A percentile compares a stretch with the other conserved stretches of the same genome.
Evolutionary conservation across 2,888 invertebrate genomes (phyloP).

Genomic region (Sinopyrophorus schimmeli): DNA sequence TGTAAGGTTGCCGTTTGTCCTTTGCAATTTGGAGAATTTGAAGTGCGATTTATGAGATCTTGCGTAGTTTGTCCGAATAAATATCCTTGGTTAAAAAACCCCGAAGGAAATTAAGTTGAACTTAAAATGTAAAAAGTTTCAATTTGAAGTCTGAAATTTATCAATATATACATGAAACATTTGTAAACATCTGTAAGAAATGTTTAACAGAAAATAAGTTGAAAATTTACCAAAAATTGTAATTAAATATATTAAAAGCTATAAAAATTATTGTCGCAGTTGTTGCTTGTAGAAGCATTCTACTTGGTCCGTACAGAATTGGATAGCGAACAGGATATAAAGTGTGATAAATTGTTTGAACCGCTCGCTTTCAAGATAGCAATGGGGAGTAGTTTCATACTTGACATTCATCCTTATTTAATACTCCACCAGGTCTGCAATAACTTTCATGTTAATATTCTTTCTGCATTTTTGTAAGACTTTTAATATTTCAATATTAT

Average conservation of each 20-base stretch:
- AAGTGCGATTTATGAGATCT: conserved; percentile 50
- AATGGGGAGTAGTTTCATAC: conserved; percentile 27
- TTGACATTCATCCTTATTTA: conserved; percentile 31
- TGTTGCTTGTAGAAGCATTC: conserved; percentile 9
- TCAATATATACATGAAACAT: too few species aligned
- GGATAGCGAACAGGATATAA: conserved; percentile 21
- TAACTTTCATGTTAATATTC: conserved; percentile 28
- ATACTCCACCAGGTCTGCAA: conserved; percentile 26
- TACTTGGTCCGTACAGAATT: conserved; percentile 10
- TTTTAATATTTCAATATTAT: conserved; percentile 21
- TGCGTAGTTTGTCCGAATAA: conserved; percentile 53
- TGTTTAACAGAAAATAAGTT: too few species aligned
- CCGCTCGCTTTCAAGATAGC: conserved; percentile 23
- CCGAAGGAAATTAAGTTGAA: conserved; percentile 44
- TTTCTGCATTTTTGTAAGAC: conserved; percentile 21
- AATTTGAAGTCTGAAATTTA: too few species aligned
- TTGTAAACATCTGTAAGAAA: too few species aligned
- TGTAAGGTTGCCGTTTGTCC: conserved; percentile 42
- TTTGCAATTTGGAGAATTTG: conserved; percentile 11
- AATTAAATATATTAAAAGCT: conserved; percentile 1
- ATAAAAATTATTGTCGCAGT: conserved; percentile 2
- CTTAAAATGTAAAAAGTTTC: too few species aligned
- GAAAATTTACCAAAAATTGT: too few species aligned
- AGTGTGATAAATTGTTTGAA: conserved; percentile 25
- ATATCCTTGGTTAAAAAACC: conserved; percentile 57